Percentiles rank a stretch among this genome's conserved stretches.
Evolutionary conservation across 2,797 vertebrate species (phyloP).

Genomic region (Acipenser oxyrinchus): DNA sequence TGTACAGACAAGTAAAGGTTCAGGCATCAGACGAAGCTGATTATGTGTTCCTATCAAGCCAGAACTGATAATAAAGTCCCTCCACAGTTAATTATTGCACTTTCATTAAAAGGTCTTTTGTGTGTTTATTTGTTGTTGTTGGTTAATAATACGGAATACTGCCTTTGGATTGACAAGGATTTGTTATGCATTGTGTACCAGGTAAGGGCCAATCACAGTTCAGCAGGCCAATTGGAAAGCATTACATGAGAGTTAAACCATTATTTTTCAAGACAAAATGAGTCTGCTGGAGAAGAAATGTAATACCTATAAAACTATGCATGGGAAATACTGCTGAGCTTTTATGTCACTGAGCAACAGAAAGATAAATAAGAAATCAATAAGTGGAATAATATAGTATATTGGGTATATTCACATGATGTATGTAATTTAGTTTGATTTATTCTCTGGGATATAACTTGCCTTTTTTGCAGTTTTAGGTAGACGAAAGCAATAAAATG

Average conservation of each 20-base stretch:
- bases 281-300: too few relatives aligned
- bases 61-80: conserved; percentile 59
- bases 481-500: too few relatives aligned
- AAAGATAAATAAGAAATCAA: conserved; percentile 7
- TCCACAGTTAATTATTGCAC: conserved; percentile 71
- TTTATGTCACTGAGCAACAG: conserved; percentile 35
- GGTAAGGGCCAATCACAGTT: conserved; percentile 50
- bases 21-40: too few relatives aligned
- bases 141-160: conserved; percentile 52
- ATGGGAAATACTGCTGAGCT: conserved; percentile 49
- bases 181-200: conserved; percentile 40
- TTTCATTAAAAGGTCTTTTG: conserved; percentile 49
- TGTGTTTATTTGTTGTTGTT: conserved; percentile 52
- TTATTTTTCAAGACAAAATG: conserved; percentile 21
- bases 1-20: conserved; percentile 44
- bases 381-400: too few relatives aligned
- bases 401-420: too few relatives aligned
- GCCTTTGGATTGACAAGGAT: conserved; percentile 66
- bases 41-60: conserved; percentile 36
- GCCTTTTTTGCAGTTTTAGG: too few relatives aligned
- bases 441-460: too few relatives aligned
- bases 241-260: conserved; percentile 48
- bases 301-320: conserved; percentile 17
- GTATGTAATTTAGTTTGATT: too few relatives aligned
- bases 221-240: conserved; percentile 48